Evolutionary conservation across 2,888 invertebrate genomes (phyloP), one percentile per base, ranked within the genome.

Genomic region (Pantelozetes paolii): DNA sequence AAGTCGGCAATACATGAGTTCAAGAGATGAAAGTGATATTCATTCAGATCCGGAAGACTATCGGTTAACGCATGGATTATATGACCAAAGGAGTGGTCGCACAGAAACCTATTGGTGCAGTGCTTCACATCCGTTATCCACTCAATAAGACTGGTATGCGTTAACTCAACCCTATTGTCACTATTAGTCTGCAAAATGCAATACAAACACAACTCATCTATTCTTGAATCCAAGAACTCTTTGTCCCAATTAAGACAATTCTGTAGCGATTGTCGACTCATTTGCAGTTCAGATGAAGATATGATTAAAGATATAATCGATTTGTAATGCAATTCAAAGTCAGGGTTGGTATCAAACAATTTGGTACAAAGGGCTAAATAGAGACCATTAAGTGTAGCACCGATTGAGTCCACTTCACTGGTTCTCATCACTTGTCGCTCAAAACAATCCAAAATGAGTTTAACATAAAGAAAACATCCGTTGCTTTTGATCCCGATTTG

Each of bases 91-190:
- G 88, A 86, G 11, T 91, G 89, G 78, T 89, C 89, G 82, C 94
- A 96, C 77, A 96, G 85, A 83, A 94, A 97, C 79, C 94, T 91
- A 79, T 94, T 90, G 1, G 96, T 97, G 82, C 96, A 95, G 81
- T 97, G 95, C 83, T 97, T 97, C n/a, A 97, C 95, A 82, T 97
- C 97, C 72, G 92, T 84, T 78, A 97, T 84, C 97, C 97, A 97
- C 81, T 91, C 90, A 30, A 94, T 91, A 82, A 96, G 96, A 76
- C 94, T 94, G 81, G 93, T 92, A 70, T 73, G 73, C 11, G 28
- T 50, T 36, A 73, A 57, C 15, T 30, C 28, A n/a, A 62, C 6
- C 62, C 5, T 62, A 62, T 62, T 26, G 54, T 70, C 36, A 40
- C 40, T 54, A 36, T 11, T 45, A 18, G 42, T 45, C 20, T 67